These are phyloP conservation scores for Eilema caniola DNA, from an alignment of 2,888 invertebrate species.

Conservation along the genomic window DNA sequence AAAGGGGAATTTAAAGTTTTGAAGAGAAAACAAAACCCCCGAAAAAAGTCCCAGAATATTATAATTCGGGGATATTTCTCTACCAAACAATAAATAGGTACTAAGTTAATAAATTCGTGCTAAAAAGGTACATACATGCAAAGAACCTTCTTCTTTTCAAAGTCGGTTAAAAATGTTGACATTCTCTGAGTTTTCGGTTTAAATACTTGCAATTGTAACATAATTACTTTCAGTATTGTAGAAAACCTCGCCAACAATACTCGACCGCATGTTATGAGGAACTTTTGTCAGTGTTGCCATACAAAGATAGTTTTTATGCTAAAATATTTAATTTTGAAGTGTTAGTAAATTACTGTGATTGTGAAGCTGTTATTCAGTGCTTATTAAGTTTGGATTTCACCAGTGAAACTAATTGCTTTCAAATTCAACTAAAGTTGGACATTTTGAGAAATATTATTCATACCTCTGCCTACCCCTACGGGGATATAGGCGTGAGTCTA, in stretches of 20 bases:
- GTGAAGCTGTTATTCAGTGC: neutral
- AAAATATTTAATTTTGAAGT: neutral
- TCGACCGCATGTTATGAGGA: neutral
- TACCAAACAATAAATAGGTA: too few species aligned
- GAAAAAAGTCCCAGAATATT: too few species aligned
- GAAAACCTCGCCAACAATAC: neutral
- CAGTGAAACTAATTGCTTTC: neutral
- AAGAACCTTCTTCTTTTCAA: too few species aligned
- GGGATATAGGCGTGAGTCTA: too few species aligned
- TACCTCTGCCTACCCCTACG: too few species aligned
- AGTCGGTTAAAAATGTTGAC: too few species aligned
- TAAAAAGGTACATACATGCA: too few species aligned
- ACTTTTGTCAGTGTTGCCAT: neutral
- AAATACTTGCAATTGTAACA: neutral
- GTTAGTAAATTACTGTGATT: neutral
- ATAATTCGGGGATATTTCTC: too few species aligned
- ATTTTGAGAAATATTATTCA: neutral
- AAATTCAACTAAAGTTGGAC: neutral
- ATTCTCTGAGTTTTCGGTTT: neutral
- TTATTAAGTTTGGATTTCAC: neutral
- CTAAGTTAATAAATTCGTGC: too few species aligned
- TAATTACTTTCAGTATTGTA: slow-evolving; percentile 12
- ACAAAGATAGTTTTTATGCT: neutral
- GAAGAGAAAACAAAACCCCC: too few species aligned
- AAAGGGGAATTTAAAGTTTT: too few species aligned